phyloP scores from a whole-genome alignment of 2,113 vertebrate genomes.

The Leptosomus discolor region DNA sequence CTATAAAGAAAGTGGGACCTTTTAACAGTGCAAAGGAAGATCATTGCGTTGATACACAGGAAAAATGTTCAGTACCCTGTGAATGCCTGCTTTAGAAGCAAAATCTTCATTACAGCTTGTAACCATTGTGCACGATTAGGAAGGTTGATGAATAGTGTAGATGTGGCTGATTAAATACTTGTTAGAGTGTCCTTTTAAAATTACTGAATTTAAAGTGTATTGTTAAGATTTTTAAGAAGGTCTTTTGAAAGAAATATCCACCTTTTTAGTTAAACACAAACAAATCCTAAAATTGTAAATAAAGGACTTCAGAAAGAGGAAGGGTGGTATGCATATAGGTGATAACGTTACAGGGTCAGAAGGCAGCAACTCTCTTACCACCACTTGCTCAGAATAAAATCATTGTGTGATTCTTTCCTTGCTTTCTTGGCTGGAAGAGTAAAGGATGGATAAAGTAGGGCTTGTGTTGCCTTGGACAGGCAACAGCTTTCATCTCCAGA shows the following conservation, averaged over 20 bases:
- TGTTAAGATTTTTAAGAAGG: not conserved
- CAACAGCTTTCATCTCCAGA: not conserved
- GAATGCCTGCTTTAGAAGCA: not conserved
- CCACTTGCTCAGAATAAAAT: not conserved
- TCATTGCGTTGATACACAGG: not conserved
- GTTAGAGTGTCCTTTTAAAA: not conserved
- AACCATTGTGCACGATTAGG: fast-evolving
- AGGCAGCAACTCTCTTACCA: not conserved
- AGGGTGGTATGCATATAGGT: not conserved
- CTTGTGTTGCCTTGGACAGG: not conserved
- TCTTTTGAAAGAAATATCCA: not conserved
- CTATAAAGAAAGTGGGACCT: not conserved
- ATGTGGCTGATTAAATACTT: not conserved
- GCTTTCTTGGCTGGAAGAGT: not conserved
- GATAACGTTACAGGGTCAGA: not conserved
- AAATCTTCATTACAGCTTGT: not conserved
- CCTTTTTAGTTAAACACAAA: not conserved
- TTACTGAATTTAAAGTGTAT: not conserved
- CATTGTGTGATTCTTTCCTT: not conserved
- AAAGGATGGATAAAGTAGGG: not conserved
- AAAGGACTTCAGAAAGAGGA: not conserved
- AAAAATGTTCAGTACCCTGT: not conserved
- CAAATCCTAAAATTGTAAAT: not conserved
- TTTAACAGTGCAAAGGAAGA: not conserved
- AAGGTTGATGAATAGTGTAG: not conserved